Conservation (phyloP, 2,888 invertebrate species). For the Rotaria magnacalcarata region DNA sequence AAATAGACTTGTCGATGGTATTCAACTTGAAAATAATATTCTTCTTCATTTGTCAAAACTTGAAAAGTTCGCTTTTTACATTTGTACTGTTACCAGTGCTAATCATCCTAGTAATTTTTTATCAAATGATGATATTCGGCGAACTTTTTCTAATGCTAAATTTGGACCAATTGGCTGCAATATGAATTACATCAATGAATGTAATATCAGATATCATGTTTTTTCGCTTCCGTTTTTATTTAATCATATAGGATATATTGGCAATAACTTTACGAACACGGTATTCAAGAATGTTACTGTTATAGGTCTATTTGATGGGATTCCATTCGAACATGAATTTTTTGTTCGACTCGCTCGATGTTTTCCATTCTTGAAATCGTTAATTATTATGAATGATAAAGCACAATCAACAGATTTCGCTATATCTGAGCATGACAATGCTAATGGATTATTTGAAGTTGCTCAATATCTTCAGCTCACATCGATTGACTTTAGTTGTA, state of each 20-base stretch:
- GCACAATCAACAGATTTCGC: neutral
- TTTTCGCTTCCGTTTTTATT: neutral
- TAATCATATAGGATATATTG: neutral
- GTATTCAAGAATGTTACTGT: neutral
- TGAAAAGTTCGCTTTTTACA: neutral
- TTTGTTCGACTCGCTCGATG: neutral
- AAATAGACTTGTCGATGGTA: neutral
- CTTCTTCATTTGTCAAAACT: neutral
- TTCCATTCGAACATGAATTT: neutral
- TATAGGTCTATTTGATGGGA: neutral
- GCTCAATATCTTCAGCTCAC: neutral
- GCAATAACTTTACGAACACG: neutral
- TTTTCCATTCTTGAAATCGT: neutral
- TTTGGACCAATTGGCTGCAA: neutral
- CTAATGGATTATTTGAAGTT: neutral
- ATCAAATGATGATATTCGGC: neutral
- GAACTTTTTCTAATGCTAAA: neutral
- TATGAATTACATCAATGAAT: neutral
- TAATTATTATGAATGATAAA: neutral
- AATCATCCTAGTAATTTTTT: neutral
- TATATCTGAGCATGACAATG: neutral
- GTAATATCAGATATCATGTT: neutral
- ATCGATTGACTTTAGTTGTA: neutral
- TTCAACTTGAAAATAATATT: neutral
- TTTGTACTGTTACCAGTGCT: neutral